phyloP scores from a whole-genome alignment of 1,140 invertebrate genomes.

The Plectrocnemia conspersa region DNA sequence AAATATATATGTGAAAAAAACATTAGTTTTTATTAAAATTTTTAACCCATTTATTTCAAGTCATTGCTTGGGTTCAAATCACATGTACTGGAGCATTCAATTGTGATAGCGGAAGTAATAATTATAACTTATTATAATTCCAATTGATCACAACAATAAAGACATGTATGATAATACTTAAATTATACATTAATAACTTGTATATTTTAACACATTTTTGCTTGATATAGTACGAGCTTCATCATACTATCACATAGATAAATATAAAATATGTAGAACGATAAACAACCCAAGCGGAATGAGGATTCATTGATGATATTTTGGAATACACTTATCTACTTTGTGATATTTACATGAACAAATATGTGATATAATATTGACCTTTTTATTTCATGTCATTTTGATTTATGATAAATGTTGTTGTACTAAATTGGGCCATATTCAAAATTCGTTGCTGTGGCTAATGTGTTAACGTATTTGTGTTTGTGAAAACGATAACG shows the following conservation, averaged over 20 bases:
- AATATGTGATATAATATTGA: constrained; percentile 1
- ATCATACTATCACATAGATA: too few relatives aligned
- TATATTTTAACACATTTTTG: background rate
- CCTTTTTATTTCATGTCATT: background rate
- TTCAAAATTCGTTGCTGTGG: background rate
- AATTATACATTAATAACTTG: background rate
- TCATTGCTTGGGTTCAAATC: too few relatives aligned
- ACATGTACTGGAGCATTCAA: too few relatives aligned
- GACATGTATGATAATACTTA: too few relatives aligned
- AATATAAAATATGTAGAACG: background rate
- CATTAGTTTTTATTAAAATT: too few relatives aligned
- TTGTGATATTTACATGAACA: background rate
- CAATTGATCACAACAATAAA: too few relatives aligned
- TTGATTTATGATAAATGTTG: background rate
- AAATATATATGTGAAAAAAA: too few relatives aligned
- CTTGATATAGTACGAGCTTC: background rate
- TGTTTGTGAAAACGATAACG: background rate
- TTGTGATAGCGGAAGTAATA: too few relatives aligned
- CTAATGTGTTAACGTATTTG: background rate
- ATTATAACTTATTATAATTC: too few relatives aligned
- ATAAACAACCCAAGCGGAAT: background rate
- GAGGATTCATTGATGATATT: background rate
- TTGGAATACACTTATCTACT: background rate
- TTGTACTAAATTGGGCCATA: background rate
- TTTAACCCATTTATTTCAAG: too few relatives aligned